phyloP scores from a whole-genome alignment of 1,140 invertebrate species.

The silkworm (Bombyx mori) region ASM3026992v2 NC_085119.1:2424001-2424500 shows the following conservation, averaged over 20 bases:
- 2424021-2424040: conserved; percentile 73
- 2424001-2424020: conserved; percentile 11
- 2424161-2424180: conserved; percentile 83
- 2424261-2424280: too few relatives aligned
- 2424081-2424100: conserved; percentile 85
- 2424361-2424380: too few relatives aligned
- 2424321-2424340: too few relatives aligned
- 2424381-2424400: too few relatives aligned
- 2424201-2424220: conserved; percentile 75
- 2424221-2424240: conserved; percentile 75
- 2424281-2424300: too few relatives aligned
- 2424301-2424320: too few relatives aligned
- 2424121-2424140: conserved; percentile 88
- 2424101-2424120: conserved; percentile 83
- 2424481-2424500: too few relatives aligned
- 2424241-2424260: conserved; percentile 67
- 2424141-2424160: conserved; percentile 79
- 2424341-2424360: too few relatives aligned
- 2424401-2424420: too few relatives aligned
- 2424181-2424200: conserved; percentile 86
- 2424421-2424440: too few relatives aligned
- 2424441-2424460: too few relatives aligned
- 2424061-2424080: conserved; percentile 89
- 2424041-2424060: conserved; percentile 86
- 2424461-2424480: too few relatives aligned